These are phyloP conservation scores for Clarias macrocephalus DNA, from an alignment of 2,113 vertebrate species.

Conservation along the genomic window DNA sequence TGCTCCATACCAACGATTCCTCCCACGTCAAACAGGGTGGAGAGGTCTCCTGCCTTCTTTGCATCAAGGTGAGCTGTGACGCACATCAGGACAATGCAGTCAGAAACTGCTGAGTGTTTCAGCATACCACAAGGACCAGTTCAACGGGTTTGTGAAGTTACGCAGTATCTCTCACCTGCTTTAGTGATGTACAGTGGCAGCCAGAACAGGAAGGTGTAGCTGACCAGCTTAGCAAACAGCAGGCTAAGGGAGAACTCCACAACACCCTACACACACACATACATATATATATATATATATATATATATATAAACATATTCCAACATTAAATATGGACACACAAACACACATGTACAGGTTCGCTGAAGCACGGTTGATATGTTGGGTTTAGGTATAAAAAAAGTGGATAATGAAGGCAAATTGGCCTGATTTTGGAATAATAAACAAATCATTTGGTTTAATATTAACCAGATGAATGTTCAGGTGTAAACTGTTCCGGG, in stretches of 20 bases:
- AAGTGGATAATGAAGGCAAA: neutral
- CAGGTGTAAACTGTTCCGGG: neutral
- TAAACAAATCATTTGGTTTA: neutral
- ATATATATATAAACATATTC: neutral
- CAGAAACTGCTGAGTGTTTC: neutral
- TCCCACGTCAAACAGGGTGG: constrained; percentile 91
- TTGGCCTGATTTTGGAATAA: neutral
- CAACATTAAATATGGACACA: neutral
- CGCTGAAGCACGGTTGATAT: neutral
- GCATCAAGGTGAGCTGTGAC: constrained; percentile 83
- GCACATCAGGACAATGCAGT: constrained; percentile 2
- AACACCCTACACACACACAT: constrained; percentile 77
- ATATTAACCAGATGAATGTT: neutral
- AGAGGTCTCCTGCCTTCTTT: constrained; percentile 87
- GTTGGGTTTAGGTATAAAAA: neutral
- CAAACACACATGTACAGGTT: neutral
- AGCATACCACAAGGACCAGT: neutral
- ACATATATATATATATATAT: neutral
- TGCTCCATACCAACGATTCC: constrained; percentile 83
- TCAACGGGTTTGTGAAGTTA: neutral
- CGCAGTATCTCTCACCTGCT: constrained; percentile 73
- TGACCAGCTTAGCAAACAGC: constrained; percentile 95
- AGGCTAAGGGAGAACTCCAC: constrained; percentile 92
- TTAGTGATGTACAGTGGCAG: constrained; percentile 93
- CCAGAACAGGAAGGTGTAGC: constrained; percentile 98